Evolutionary conservation across 2,888 invertebrate species (phyloP), one percentile per base, ranked within the genome.

Genomic region (Syritta pipiens): DNA sequence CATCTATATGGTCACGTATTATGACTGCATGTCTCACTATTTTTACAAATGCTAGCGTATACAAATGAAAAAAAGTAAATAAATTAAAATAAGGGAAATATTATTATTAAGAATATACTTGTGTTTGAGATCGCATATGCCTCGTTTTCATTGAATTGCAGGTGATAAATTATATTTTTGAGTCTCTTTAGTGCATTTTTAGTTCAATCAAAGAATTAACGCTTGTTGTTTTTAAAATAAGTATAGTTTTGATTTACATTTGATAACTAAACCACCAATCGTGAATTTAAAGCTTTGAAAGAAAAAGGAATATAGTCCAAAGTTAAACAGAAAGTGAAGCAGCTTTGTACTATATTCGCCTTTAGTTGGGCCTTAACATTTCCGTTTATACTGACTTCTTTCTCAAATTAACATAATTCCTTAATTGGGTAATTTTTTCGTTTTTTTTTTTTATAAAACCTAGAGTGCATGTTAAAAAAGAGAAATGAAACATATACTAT

Each of bases 131-230:
- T 42, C 19, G 35, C 48, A 37, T 22, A 46, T 22, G 24, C 26
- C 17, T 12, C 5, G 5, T 40, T 46, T 42, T 37, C 12, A 28
- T 51, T 22, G 17, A 22, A 62, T 65, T 49, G 57, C 51, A 32
- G 32, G 49, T 65, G 72, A 77, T 30, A 71, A 77, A 77, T 65
- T 59, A 59, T 59, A 26, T 59, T 77, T 63, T 63, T 51, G 17
- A 71, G 65, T 72, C 60, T 65, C 44, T 12, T 76, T 44, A 57
- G 63, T 59, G 55, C 51, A 57, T 63, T 71, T 62, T 32, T 49
- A 42, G 48, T 62, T 28, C 49, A 72, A 51, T 55, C 44, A 40
- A 63, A 35, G 57, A 30, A 26, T 62, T 44, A 28, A 42, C 17
- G 9, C 19, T 46, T 55, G 22, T 60, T 49, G 28, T 55, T 9